Base-by-base conservation (phyloP, 2,888 invertebrate genomes). In the Helicoverpa assulta region DNA sequence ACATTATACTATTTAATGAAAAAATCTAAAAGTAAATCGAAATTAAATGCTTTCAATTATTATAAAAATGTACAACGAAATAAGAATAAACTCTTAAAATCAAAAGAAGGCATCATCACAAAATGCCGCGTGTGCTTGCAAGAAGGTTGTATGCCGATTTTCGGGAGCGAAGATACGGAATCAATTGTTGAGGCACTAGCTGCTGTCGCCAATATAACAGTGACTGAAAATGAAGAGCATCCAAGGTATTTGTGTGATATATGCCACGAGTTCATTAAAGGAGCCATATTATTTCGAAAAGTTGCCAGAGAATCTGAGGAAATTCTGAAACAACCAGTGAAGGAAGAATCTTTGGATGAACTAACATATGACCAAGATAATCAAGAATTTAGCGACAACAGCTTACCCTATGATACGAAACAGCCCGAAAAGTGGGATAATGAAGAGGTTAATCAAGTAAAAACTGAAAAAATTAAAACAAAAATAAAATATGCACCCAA, bases 201-300 rank as follows among this genome's bases (percentile, higher is more conserved):
- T 12, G 19, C 57, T 1, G 29, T 90, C 47, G 87, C 83, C 2
- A 88, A 88, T 33, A 85, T 93, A 55, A 63, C 85, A 10, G 57
- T 93, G 0, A 83, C 72, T 43, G 86, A 91, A 84, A 81, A 89
- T 47, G 91, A 94, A 40, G 81, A 80, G 0, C 86, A 84, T 75
- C 88, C 94, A 0, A 92, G 91, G 81, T 54, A 83, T 12, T 79
- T 95, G 18, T 95, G 95, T 73, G 69, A 73, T 3, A 71, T 84
- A 14, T 95, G 95, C 77, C 78, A 85, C 51, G 87, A 89, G 55
- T 93, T 94, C 76, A 69, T 93, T 12, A 87, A 88, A 81, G 83
- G 83, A n/a, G 91, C 91, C 3, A 84, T 91, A 63, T 73, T 86
- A 33, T 94, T 95, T 76, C 88, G 88, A 66, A 91, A 89, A 77